Percentiles rank a stretch among this genome's conserved stretches.
phyloP scores from a whole-genome alignment of 1,140 invertebrate genomes.

The Brachionus paranguensis region DNA sequence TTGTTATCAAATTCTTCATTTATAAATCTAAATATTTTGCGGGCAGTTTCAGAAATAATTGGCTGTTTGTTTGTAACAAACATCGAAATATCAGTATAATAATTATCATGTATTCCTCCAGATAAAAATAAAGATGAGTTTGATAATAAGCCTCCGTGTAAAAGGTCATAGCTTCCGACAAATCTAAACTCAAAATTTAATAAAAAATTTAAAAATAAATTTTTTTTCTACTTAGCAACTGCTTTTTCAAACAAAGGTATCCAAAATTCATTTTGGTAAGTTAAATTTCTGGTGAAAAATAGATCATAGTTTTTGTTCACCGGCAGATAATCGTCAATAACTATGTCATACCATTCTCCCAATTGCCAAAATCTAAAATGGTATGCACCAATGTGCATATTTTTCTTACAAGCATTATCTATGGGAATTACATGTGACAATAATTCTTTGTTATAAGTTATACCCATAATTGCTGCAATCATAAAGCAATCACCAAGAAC shows the following conservation, averaged over 20 bases:
- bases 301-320: constrained; percentile 49
- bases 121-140: constrained; percentile 24
- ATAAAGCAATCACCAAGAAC: constrained; percentile 29
- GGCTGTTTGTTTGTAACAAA: not conserved
- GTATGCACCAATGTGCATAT: constrained; percentile 47
- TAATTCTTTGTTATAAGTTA: constrained; percentile 33
- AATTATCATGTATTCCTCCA: constrained; percentile 26
- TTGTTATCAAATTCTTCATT: not conserved
- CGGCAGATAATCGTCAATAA: constrained; percentile 70
- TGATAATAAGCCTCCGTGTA: not conserved
- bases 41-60: not conserved
- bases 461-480: constrained; percentile 28
- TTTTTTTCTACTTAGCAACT: constrained; percentile 11
- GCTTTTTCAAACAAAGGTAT: constrained; percentile 36
- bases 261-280: constrained; percentile 36
- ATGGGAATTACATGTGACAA: not conserved
- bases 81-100: not conserved
- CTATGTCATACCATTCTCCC: constrained; percentile 68
- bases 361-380: constrained; percentile 71
- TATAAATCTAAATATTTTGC: not conserved
- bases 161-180: constrained; percentile 29
- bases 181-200: constrained; percentile 12
- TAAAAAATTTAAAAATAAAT: not conserved
- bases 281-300: constrained; percentile 35
- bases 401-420: constrained; percentile 13